Conservation (phyloP, 2,888 invertebrate genomes). For the Xestia sexstrigata region DNA sequence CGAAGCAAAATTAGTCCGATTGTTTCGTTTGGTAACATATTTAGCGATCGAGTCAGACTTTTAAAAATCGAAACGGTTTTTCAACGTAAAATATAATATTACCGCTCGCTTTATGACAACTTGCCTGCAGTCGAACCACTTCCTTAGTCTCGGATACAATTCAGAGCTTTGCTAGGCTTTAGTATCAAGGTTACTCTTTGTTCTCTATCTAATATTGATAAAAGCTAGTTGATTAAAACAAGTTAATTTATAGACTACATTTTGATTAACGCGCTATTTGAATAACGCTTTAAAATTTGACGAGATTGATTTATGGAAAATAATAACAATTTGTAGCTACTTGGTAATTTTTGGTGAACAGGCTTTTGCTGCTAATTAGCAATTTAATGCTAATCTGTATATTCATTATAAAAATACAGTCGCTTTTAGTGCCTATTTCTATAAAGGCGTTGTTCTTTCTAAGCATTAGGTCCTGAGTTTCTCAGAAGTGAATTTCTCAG, state of each 20-base stretch:
- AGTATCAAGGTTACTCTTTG: conserved; percentile 36
- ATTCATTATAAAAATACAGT: too few species aligned
- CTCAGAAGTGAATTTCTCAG: background rate
- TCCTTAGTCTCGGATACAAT: conserved; percentile 11
- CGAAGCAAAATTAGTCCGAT: background rate
- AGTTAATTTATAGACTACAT: conserved; percentile 25
- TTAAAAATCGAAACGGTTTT: background rate
- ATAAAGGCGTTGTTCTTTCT: background rate
- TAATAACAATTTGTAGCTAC: background rate
- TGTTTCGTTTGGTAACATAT: background rate
- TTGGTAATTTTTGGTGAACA: background rate
- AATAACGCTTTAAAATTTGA: background rate
- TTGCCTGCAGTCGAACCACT: conserved; percentile 1
- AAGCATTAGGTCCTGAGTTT: background rate
- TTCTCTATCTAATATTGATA: conserved; percentile 48
- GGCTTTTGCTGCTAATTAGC: background rate
- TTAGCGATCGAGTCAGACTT: background rate
- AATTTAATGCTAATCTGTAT: background rate
- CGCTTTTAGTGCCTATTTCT: background rate
- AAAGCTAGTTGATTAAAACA: conserved; percentile 46
- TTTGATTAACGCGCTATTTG: too few species aligned
- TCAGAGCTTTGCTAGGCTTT: conserved; percentile 34
- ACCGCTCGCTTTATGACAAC: too few species aligned
- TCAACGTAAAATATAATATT: background rate
- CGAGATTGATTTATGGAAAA: conserved; percentile 3